phyloP scores from a whole-genome alignment of 1,140 invertebrate species.

The Melipona quadrifasciata region DNA sequence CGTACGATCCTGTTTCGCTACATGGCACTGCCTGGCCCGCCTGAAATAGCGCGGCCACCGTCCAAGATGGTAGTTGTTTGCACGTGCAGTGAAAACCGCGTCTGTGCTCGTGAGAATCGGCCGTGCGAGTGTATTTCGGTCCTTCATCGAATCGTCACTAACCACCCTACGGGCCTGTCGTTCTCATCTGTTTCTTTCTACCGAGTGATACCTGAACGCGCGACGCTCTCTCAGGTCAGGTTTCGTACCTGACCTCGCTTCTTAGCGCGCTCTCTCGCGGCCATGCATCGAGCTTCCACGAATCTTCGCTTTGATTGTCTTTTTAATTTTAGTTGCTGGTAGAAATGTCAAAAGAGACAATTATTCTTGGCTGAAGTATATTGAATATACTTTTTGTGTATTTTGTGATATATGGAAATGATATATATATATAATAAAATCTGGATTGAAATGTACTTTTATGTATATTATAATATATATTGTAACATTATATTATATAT shows the following conservation, averaged over 20 bases:
- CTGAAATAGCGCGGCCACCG: slow-evolving; percentile 77
- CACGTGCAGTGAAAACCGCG: slow-evolving; percentile 61
- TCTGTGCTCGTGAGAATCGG: slow-evolving; percentile 71
- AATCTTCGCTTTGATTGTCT: background rate
- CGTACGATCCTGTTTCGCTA: slow-evolving; percentile 71
- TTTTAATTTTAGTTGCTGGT: background rate
- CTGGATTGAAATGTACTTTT: background rate
- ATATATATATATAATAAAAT: too few species aligned
- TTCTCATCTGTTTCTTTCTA: slow-evolving; percentile 36
- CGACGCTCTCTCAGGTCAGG: slow-evolving; percentile 1
- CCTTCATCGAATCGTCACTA: slow-evolving; percentile 70
- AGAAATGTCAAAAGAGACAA: background rate
- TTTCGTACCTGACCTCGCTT: slow-evolving; percentile 29
- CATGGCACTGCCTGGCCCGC: slow-evolving; percentile 74
- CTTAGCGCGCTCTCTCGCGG: background rate
- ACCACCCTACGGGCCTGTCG: slow-evolving; percentile 63
- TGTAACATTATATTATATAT: too few species aligned
- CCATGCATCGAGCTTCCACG: background rate
- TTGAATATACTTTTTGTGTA: too few species aligned
- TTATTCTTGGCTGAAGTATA: background rate
- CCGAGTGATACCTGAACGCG: slow-evolving; percentile 12
- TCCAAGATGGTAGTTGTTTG: slow-evolving; percentile 67
- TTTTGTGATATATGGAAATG: too few species aligned
- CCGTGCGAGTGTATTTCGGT: slow-evolving; percentile 77
- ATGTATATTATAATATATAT: too few species aligned